Evolutionary conservation across 1,140 invertebrate species (phyloP), one percentile per base, ranked within the genome.

Genomic region (Lucilia cuprina): DNA sequence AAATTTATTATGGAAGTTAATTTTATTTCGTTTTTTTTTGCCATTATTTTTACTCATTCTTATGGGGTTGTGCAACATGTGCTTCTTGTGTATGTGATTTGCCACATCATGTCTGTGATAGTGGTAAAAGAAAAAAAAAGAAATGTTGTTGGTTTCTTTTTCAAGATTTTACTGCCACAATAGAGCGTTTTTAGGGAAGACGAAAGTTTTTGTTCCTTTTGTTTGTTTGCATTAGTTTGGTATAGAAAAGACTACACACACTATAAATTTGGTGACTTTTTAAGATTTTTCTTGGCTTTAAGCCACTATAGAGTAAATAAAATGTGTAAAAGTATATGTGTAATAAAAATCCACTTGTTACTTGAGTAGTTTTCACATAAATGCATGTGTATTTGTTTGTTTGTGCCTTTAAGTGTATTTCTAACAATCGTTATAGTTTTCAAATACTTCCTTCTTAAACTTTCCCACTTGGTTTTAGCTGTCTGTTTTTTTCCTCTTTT

Each of bases 201-300:
- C 50, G 2, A 55, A 55, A 55, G 50, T 55, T 55, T 55, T 55
- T 41, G n/a, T n/a, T n/a, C n/a, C n/a, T n/a, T n/a, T n/a, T n/a
- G n/a, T n/a, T n/a, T n/a, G n/a, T n/a, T n/a, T n/a, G n/a, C n/a
- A n/a, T 41, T 41, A 41, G 35, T 41, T 41, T n/a, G n/a, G n/a
- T n/a, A n/a, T n/a, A n/a, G n/a, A n/a, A n/a, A n/a, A n/a, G n/a
- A n/a, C n/a, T n/a, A n/a, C n/a, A n/a, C n/a, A n/a, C n/a, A n/a
- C n/a, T n/a, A n/a, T n/a, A 55, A 12, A 55, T 55, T 55, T 55
- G 50, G 50, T 70, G 65, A 70, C 65, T 70, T 70, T 70, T 70
- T n/a, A 70, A 21, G 19, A 70, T 70, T 70, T 55, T 55, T 55
- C 50, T 55, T 70, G 65, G 65, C 65, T 70, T 70, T 70, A 70